Evolutionary conservation across 2,888 invertebrate genomes (phyloP).

Genomic region (Zhuqinia jingwanae): DNA sequence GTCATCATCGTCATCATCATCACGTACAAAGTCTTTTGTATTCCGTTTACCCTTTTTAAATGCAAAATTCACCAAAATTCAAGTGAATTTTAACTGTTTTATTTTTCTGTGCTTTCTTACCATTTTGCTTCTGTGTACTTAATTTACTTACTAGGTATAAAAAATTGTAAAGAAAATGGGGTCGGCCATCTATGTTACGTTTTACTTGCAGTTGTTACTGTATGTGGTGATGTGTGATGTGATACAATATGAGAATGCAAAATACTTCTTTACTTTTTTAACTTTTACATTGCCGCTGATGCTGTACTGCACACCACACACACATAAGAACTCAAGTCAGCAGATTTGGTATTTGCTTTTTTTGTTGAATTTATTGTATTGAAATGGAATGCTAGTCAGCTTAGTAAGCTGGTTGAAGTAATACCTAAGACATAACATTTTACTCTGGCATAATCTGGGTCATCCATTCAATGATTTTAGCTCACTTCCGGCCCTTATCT

Average conservation of each 20-base stretch:
- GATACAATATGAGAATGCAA: constrained; percentile 30
- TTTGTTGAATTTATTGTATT: background rate
- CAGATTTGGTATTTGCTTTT: constrained; percentile 10
- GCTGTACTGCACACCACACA: background rate
- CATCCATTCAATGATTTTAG: constrained; percentile 70
- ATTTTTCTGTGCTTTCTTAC: background rate
- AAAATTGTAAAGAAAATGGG: constrained; percentile 26
- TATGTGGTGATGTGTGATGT: constrained; percentile 22
- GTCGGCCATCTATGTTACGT: constrained; percentile 14
- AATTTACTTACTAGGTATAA: constrained; percentile 3
- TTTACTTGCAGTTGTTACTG: background rate
- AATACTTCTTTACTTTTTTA: background rate
- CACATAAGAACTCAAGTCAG: constrained; percentile 2
- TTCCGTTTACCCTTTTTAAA: background rate
- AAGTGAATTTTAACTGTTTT: constrained; percentile 29
- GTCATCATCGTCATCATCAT: constrained; percentile 29
- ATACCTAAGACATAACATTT: constrained; percentile 17
- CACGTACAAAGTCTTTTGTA: constrained; percentile 1
- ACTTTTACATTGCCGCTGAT: background rate
- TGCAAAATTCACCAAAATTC: constrained; percentile 15
- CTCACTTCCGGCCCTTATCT: constrained; percentile 67
- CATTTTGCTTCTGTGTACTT: background rate
- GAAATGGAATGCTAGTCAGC: no score
- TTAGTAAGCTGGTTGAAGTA: background rate
- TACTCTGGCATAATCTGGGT: constrained; percentile 63